Conservation (phyloP, 2,113 vertebrate genomes). For the Pyxicephalus adspersus region DNA sequence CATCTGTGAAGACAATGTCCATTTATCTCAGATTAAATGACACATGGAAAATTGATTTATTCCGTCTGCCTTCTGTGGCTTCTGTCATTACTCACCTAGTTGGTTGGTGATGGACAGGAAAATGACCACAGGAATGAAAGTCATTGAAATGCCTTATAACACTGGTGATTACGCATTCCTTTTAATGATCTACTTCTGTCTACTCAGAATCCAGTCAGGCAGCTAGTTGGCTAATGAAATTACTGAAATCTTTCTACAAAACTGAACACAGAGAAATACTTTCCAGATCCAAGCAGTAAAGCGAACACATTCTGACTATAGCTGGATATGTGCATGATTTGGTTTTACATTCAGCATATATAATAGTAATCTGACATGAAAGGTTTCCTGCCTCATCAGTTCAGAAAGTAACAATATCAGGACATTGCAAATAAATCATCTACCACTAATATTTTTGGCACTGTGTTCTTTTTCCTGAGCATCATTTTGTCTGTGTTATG, state of each 20-base stretch:
- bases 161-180: conserved; percentile 36
- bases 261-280: conserved; percentile 13
- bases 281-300: neutral
- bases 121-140: conserved; percentile 9
- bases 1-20: neutral
- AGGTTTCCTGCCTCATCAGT: conserved; percentile 4
- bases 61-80: neutral
- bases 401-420: conserved; percentile 11
- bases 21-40: neutral
- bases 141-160: conserved; percentile 40
- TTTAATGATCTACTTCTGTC: conserved; percentile 44
- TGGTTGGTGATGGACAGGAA: neutral
- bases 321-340: neutral
- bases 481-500: too few relatives aligned
- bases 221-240: conserved; percentile 47
- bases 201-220: conserved; percentile 2
- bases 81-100: conserved; percentile 20
- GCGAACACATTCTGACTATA: neutral
- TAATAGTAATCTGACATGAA: neutral
- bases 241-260: conserved; percentile 26
- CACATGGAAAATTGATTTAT: conserved; percentile 10
- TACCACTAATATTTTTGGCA: neutral
- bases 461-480: too few relatives aligned
- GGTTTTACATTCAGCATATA: neutral
- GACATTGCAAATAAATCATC: conserved; percentile 2